Conservation (phyloP, 2,888 invertebrate genomes). For the Lobophora halterata region DNA sequence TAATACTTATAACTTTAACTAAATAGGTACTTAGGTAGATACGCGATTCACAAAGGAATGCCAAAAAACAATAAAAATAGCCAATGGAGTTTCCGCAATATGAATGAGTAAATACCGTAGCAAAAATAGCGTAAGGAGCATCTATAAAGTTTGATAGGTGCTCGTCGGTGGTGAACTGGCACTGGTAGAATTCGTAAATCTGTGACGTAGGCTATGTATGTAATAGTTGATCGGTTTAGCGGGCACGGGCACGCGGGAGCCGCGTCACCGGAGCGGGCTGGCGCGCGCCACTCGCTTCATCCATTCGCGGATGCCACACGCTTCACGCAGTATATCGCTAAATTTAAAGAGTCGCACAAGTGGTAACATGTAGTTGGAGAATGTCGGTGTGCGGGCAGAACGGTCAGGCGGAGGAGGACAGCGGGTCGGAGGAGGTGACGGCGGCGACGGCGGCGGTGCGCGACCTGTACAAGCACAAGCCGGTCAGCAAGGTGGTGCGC, state of each 20-base stretch:
- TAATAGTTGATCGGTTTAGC: conserved; percentile 65
- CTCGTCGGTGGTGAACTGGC: conserved; percentile 28
- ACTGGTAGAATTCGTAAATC: conserved; percentile 52
- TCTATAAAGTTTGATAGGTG: conserved; percentile 50
- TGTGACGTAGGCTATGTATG: conserved; percentile 66
- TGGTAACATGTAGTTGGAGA: conserved; percentile 47
- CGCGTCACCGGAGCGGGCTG: conserved; percentile 34
- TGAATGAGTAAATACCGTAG: conserved; percentile 38
- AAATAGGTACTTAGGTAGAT: too few species aligned
- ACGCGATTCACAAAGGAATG: conserved; percentile 13
- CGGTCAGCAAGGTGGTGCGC: conserved; percentile 73
- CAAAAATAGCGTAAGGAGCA: conserved; percentile 34
- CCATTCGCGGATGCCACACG: conserved; percentile 58
- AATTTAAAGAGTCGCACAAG: conserved; percentile 34
- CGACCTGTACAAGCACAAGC: conserved; percentile 65
- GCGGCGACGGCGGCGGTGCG: conserved; percentile 46
- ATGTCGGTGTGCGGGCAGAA: conserved; percentile 68
- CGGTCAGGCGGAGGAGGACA: conserved; percentile 57
- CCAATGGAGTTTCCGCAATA: conserved; percentile 35
- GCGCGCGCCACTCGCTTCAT: conserved; percentile 39
- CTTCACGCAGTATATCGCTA: conserved; percentile 43
- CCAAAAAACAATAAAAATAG: conserved; percentile 36
- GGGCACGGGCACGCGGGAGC: conserved; percentile 44
- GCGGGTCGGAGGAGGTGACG: conserved; percentile 53
- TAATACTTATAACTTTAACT: too few species aligned